Evolutionary conservation across 2,888 invertebrate genomes (phyloP), one percentile per base, ranked within the genome.

Genomic region (Gandaritis pyraliata): DNA sequence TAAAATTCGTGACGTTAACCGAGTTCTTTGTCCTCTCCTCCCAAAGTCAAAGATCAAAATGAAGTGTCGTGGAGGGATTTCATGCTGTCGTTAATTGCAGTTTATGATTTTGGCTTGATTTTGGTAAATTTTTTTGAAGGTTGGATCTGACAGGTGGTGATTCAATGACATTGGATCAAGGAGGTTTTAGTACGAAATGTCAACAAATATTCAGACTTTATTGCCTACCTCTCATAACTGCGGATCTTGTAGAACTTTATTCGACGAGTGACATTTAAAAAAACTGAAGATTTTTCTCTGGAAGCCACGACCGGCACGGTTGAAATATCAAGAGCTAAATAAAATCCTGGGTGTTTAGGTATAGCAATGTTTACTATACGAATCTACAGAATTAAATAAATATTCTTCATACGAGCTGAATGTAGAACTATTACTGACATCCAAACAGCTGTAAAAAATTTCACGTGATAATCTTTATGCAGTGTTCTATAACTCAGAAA

Each of bases 1-100:
- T 63, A 69, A 63, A 47, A 33, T 73, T 72, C 74, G 69, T 74
- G 72, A 72, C 69, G 45, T 53, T 54, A 52, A 45, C 43, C 2
- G 55, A 41, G 61, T 50, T 54, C 50, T 60, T 64, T 56, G 54
- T 58, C 48, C 51, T 48, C 51, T 36, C 38, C 33, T 33, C 50
- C 51, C 55, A 55, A 50, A 45, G 51, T 52, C 64, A 48, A 56
- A 56, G 16, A 29, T 18, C 10, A 29, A 12, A 60, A 36, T 36
- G 56, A 54, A 53, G 23, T 41, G n/a, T 47, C 30, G 39, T 38
- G 15, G 10, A 23, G 12, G 13, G 33, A 33, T 33, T 36, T n/a
- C n/a, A n/a, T 7, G n/a, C 18, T 49, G 15, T 29, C 41, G 10
- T 30, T 54, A 46, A 54, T 53, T 45, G 38, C 39, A 53, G 60